Base-by-base conservation (phyloP, 2,797 vertebrate genomes). In the Hypotaenidia philippensis region DNA sequence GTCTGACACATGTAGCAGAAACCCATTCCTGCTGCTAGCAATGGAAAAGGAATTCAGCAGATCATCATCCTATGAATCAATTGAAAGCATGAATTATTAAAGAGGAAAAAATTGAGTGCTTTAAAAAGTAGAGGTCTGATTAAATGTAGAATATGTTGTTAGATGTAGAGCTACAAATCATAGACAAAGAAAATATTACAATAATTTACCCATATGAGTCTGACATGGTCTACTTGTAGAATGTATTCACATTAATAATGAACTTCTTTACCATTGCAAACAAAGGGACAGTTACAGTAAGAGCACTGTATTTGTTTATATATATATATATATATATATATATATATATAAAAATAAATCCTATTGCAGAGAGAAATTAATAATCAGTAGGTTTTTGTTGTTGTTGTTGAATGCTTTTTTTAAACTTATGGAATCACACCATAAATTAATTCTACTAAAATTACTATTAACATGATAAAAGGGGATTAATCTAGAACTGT, bases 11-110 rank as follows among this genome's bases (percentile, higher is more conserved):
- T 60, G 59, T 85, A 85, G 66, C 31, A 70, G 47, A 93, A 95
- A 70, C 70, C 87, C 9, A 70, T 91, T 91, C 21, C 59, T 85
- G 36, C 60, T 93, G 40, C 80, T 78, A 90, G 45, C 32, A 87
- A 38, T 56, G 32, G 59, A 89, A 83, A 86, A 92, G 55, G 34
- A 95, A 91, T 91, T 94, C 91, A 83, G 23, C 36, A 95, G 65
- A 93, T 83, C 34, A 82, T 86, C 29, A 68, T 78, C 71, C 66
- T 72, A 56, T 74, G 94, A 94, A 81, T 83, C 88, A 85, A 70
- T 11, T 38, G 72, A 92, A 94, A 94, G 31, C 22, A 86, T 79
- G 14, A 92, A 95, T 92, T 89, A 94, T 89, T 96, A 77, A 94
- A 90, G 12, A 83, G 40, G 14, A 59, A 84, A 90, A 90, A 88